Conservation (phyloP, 1,140 invertebrate species). For the Habropoda laboriosa region DNA sequence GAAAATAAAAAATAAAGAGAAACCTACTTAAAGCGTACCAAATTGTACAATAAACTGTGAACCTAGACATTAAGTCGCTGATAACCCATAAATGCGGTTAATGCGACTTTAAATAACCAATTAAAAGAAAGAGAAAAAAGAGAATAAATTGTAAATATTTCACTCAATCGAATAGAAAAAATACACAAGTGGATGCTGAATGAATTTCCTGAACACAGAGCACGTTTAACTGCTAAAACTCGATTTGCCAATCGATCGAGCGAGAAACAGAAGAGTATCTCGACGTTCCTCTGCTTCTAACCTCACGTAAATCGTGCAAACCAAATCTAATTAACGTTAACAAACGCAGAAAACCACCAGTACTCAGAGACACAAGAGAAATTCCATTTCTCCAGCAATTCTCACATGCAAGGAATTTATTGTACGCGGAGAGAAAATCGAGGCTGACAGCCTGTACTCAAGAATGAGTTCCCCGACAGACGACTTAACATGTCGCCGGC, state of each 20-base stretch:
- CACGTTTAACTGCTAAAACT: neutral
- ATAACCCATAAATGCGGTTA: no score
- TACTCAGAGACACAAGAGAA: neutral
- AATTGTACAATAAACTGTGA: no score
- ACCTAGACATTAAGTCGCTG: no score
- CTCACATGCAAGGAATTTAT: neutral
- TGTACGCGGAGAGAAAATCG: neutral
- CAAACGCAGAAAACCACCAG: neutral
- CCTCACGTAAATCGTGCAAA: neutral
- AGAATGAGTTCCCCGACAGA: slow-evolving; percentile 36
- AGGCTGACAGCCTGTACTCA: neutral
- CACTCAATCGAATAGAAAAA: no score
- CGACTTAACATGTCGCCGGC: slow-evolving; percentile 27
- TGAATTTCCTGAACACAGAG: neutral
- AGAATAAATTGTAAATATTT: no score
- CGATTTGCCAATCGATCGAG: neutral
- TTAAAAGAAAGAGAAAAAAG: no score
- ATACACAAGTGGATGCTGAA: neutral
- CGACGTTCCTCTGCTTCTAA: slow-evolving; percentile 43
- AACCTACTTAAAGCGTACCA: no score
- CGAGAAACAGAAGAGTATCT: slow-evolving; percentile 32
- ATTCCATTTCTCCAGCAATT: no score
- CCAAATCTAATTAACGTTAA: neutral
- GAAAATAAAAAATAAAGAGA: no score
- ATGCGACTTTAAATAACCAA: no score